Percentiles rank a stretch among this genome's conserved stretches.
phyloP scores from a whole-genome alignment of 2,113 vertebrate species.

The Pachycephala philippinensis region DNA sequence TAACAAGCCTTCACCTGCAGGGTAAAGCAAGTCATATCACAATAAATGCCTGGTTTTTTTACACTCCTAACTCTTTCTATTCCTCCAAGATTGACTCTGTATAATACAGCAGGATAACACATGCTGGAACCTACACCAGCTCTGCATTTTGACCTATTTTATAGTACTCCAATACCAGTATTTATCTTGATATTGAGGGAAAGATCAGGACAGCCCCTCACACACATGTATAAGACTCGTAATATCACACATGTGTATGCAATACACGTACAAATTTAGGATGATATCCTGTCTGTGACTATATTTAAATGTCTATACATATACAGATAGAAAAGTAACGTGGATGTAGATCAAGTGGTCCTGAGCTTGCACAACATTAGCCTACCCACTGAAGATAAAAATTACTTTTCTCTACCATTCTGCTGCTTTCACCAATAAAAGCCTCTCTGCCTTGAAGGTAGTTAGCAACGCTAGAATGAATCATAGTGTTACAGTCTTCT shows the following conservation, averaged over 20 bases:
- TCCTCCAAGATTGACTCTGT: background rate
- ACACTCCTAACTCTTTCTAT: background rate
- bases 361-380: background rate
- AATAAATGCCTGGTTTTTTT: background rate
- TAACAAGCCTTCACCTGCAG: background rate
- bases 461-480: background rate
- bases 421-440: background rate
- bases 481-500: background rate
- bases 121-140: background rate
- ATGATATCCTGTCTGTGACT: background rate
- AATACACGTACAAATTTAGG: background rate
- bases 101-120: background rate
- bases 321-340: background rate
- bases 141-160: background rate
- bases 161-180: background rate
- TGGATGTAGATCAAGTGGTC: background rate
- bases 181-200: background rate
- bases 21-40: background rate
- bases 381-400: background rate
- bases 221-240: rapidly evolving
- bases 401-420: background rate
- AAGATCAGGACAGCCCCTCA: background rate
- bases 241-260: no score
- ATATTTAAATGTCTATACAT: background rate
- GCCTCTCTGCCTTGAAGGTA: background rate